Conservation (phyloP, 2,888 invertebrate genomes). For the Tachina lurida region DNA sequence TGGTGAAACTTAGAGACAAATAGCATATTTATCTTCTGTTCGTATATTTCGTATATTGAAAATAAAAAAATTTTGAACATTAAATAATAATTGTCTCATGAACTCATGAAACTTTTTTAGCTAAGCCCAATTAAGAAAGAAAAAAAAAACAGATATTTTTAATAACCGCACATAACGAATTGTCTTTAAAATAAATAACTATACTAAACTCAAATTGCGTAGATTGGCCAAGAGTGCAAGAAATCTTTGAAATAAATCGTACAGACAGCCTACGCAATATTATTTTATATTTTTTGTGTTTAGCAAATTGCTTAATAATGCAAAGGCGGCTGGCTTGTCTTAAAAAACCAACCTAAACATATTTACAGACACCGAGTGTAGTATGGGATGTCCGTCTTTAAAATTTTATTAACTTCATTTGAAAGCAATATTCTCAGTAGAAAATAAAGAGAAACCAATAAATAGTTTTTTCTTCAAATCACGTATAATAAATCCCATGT, state of each 20-base stretch:
- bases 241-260: slow-evolving; percentile 40
- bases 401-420: slow-evolving; percentile 44
- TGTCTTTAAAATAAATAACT: slow-evolving; percentile 25
- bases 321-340: slow-evolving; percentile 71
- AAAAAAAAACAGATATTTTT: background rate
- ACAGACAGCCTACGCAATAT: slow-evolving; percentile 64
- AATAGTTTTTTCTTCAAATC: background rate
- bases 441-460: background rate
- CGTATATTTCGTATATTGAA: too few species aligned
- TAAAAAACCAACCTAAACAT: slow-evolving; percentile 22
- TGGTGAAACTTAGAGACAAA: slow-evolving; percentile 25
- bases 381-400: slow-evolving; percentile 40
- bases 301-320: slow-evolving; percentile 70
- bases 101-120: slow-evolving; percentile 54
- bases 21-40: slow-evolving; percentile 3
- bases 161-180: slow-evolving; percentile 27
- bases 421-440: slow-evolving; percentile 12
- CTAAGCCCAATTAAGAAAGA: slow-evolving; percentile 50
- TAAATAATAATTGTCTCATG: slow-evolving; percentile 48
- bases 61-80: slow-evolving; percentile 10
- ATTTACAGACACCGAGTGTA: slow-evolving; percentile 26
- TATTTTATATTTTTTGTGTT: slow-evolving; percentile 37
- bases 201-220: slow-evolving; percentile 57
- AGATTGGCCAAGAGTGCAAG: slow-evolving; percentile 53
- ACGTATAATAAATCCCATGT: background rate